These are phyloP conservation scores for Andrena haemorrhoa DNA, from an alignment of 2,888 invertebrate species.

Conservation along the genomic window DNA sequence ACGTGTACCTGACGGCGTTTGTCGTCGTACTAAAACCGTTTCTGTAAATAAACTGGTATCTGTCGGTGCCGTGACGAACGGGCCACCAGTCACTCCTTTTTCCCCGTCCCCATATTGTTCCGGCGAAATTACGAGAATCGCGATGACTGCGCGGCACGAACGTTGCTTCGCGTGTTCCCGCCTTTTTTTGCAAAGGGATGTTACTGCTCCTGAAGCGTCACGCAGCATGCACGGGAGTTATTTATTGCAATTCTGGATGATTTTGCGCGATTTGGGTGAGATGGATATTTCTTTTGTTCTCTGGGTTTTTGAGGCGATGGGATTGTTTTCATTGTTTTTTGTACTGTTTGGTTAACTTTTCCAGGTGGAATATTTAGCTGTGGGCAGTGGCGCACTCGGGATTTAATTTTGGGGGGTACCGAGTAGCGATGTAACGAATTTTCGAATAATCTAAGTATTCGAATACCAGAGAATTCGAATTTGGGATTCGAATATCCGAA, in stretches of 20 bases:
- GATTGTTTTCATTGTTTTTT: too few species aligned
- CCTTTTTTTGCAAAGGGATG: conserved; percentile 5
- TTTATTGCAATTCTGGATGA: conserved; percentile 28
- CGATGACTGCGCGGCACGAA: conserved; percentile 9
- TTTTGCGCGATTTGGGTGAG: conserved; percentile 4
- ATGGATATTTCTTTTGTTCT: neutral
- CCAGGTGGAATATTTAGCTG: too few species aligned
- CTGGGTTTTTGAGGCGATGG: neutral
- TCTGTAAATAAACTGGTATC: conserved; percentile 73
- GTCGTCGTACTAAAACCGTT: conserved; percentile 69
- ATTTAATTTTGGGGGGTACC: too few species aligned
- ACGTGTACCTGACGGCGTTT: conserved; percentile 73
- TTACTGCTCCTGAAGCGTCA: neutral
- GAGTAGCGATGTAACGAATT: too few species aligned
- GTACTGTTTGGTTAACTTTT: too few species aligned
- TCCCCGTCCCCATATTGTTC: conserved; percentile 48
- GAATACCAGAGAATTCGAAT: too few species aligned
- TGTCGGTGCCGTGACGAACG: conserved; percentile 38
- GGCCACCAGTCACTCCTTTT: conserved; percentile 24
- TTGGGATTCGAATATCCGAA: too few species aligned
- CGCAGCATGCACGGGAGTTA: neutral
- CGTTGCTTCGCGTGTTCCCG: conserved; percentile 9
- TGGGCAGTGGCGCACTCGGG: too few species aligned
- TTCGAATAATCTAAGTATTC: too few species aligned
- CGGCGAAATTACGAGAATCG: conserved; percentile 36